These are phyloP conservation scores for Meteorus cinctellus DNA, from an alignment of 2,888 invertebrate genomes.

Conservation along the genomic window DNA sequence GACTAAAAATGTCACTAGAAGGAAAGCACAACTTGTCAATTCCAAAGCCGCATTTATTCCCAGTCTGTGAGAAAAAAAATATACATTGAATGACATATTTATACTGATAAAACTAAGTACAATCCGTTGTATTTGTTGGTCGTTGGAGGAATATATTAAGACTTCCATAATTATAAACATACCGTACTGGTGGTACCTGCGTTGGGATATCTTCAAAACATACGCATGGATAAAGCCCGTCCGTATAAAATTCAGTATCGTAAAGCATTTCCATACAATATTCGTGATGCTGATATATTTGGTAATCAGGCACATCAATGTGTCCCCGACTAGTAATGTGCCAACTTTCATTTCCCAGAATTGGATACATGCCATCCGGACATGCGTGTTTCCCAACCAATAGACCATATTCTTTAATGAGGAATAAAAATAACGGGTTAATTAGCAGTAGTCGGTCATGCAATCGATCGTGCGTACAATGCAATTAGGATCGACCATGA, in stretches of 20 bases:
- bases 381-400: conserved; percentile 58
- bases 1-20: conserved; percentile 79
- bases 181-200: conserved; percentile 42
- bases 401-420: conserved; percentile 63
- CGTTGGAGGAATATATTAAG: neutral
- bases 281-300: conserved; percentile 52
- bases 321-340: conserved; percentile 58
- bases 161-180: conserved; percentile 19
- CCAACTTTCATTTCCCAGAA: conserved; percentile 57
- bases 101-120: neutral
- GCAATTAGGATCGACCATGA: neutral
- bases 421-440: conserved; percentile 4
- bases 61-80: conserved; percentile 51
- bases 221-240: conserved; percentile 56
- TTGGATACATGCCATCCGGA: conserved; percentile 52
- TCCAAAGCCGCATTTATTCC: conserved; percentile 61
- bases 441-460: neutral
- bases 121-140: too few species aligned
- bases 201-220: conserved; percentile 59
- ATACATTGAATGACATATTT: neutral
- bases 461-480: neutral
- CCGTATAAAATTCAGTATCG: conserved; percentile 36
- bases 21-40: conserved; percentile 79
- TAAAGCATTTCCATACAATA: conserved; percentile 67
- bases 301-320: conserved; percentile 50